Evolutionary conservation across 2,888 invertebrate genomes (phyloP), one percentile per base, ranked within the genome.

Genomic region (Tinea trinotella): DNA sequence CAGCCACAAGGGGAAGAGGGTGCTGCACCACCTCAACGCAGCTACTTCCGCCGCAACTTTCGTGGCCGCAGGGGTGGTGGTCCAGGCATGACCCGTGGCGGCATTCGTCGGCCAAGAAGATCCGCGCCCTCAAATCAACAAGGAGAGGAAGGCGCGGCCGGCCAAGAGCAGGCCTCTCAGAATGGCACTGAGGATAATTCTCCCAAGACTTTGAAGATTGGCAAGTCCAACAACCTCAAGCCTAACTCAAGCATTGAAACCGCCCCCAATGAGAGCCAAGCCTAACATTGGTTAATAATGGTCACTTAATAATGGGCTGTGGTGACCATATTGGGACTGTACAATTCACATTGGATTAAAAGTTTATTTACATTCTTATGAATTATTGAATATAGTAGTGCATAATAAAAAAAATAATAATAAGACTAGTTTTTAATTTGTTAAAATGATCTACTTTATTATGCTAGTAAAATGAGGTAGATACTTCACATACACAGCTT

Each of bases 41-140:
- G 68, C 65, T 93, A 90, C 79, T 92, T 90, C 90, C 92, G 91
- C 65, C 91, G 91, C 62, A 92, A 93, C 73, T 91, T 90, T 87
- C 90, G 91, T 60, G 91, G 91, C 50, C 90, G 91, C 61, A 87
- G 90, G 60, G 90, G 60, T 30, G 46, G 55, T 59, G 59, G 34
- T 20, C 53, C 53, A 10, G 22, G 52, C 20, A 10, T 13, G n/a
- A 30, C 30, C 72, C 49, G 67, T 65, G 56, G 61, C 69, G 18
- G 59, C 64, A 56, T 61, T 67, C 53, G 60, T 66, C 36, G 65
- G 63, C 46, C 46, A 1, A 17, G 46, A 17, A 46, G 46, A n/a
- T 10, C 5, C 59, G 76, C 66, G 73, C 50, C 56, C n/a, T n/a
- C n/a, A n/a, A n/a, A n/a, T n/a, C 35, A 73, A 64, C 72, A 66